Evolutionary conservation across 2,888 invertebrate genomes (phyloP).

Genomic region (Holacanthella duospinosa): DNA sequence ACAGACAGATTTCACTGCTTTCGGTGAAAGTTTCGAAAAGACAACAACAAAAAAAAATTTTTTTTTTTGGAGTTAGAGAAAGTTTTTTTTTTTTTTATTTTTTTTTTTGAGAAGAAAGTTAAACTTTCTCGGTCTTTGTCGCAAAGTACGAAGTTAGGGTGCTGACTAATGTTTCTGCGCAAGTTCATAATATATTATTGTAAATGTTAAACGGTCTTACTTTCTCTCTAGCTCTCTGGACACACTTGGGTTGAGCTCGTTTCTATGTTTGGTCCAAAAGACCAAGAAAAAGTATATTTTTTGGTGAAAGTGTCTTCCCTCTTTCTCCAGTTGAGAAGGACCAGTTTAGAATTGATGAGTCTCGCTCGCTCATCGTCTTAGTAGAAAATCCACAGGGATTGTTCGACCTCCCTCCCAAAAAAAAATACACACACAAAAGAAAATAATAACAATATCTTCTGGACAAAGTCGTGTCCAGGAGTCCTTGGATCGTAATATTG

Average conservation of each 20-base stretch:
- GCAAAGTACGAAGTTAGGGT: not conserved
- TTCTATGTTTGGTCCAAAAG: not conserved
- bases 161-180: not conserved
- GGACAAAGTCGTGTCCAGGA: not conserved
- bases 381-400: not conserved
- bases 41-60: too few relatives aligned
- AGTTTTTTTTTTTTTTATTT: not conserved
- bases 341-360: not conserved
- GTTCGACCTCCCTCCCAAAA: not conserved
- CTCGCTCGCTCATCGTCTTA: not conserved
- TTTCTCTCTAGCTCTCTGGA: not conserved
- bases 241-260: not conserved
- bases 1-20: too few relatives aligned
- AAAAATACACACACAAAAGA: too few relatives aligned
- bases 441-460: not conserved
- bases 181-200: not conserved
- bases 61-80: too few relatives aligned
- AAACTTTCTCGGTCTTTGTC: too few relatives aligned
- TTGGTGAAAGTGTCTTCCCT: slow-evolving; percentile 1
- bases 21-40: too few relatives aligned
- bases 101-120: too few relatives aligned
- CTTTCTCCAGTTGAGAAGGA: not conserved
- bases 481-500: not conserved
- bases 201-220: not conserved
- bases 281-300: too few relatives aligned